Evolutionary conservation across 1,140 invertebrate genomes (phyloP).

Genomic region (Tetraneura akinire): DNA sequence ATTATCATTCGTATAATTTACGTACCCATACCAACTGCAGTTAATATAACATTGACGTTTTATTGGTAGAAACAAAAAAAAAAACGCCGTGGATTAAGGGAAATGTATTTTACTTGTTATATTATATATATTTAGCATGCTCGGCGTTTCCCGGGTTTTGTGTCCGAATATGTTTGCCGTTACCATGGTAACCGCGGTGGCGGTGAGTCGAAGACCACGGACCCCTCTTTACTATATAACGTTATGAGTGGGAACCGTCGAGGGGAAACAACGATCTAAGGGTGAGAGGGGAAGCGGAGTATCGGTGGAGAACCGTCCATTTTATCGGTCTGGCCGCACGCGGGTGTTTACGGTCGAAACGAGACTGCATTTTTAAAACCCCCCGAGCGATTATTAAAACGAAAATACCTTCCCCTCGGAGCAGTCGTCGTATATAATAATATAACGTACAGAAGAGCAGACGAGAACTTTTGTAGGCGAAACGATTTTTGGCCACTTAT

Average conservation of each 20-base stretch:
- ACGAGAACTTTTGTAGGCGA: no score
- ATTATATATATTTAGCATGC: slow-evolving; percentile 3
- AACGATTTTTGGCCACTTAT: background rate
- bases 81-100: slow-evolving; percentile 29
- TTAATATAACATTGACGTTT: background rate
- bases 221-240: no score
- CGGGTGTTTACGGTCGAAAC: slow-evolving; percentile 44
- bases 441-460: no score
- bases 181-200: slow-evolving; percentile 26
- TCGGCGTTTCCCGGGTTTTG: slow-evolving; percentile 40
- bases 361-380: slow-evolving; percentile 49
- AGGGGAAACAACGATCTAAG: background rate
- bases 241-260: background rate
- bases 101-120: slow-evolving; percentile 35
- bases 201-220: background rate
- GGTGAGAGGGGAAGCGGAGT: background rate
- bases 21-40: background rate
- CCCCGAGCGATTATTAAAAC: slow-evolving; percentile 43
- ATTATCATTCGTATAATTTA: background rate
- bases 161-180: slow-evolving; percentile 34
- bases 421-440: background rate
- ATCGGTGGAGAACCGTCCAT: slow-evolving; percentile 7
- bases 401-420: background rate
- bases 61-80: background rate
- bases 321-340: slow-evolving; percentile 34